Conservation (phyloP, 2,113 vertebrate genomes). For the Odocoileus virginianus region DNA sequence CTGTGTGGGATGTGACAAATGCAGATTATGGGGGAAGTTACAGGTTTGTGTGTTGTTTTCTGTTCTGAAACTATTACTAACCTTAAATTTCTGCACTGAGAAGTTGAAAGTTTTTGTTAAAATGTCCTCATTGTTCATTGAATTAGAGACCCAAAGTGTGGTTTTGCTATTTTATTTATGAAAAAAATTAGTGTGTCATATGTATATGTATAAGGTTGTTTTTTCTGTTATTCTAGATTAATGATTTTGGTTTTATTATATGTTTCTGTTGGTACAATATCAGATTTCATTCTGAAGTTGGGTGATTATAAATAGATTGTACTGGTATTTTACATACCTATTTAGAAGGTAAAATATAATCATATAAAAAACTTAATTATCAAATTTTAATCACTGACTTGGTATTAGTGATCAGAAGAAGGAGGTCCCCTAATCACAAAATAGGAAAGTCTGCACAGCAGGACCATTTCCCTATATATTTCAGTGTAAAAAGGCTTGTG, state of each 20-base stretch:
- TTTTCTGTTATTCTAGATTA: background rate
- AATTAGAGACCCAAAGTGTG: background rate
- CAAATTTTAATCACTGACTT: background rate
- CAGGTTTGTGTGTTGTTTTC: constrained; percentile 83
- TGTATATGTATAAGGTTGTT: background rate
- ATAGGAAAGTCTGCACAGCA: background rate
- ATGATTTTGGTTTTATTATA: background rate
- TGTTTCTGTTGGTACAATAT: background rate
- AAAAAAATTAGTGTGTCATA: background rate
- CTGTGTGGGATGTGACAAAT: constrained; percentile 97
- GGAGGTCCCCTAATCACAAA: background rate
- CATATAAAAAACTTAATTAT: background rate
- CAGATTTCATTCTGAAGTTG: background rate
- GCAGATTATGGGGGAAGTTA: constrained; percentile 95
- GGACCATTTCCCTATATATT: background rate
- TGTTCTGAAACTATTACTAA: background rate
- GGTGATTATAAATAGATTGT: background rate
- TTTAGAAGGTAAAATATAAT: constrained; percentile 4
- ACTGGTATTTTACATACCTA: background rate
- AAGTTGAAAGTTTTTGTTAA: background rate
- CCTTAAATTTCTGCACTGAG: background rate
- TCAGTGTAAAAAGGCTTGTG: background rate
- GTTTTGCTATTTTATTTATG: background rate
- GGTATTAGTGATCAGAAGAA: background rate
- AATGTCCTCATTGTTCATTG: background rate